phyloP scores from a whole-genome alignment of 2,888 invertebrate genomes.

The Nephrotoma guestfalica region DNA sequence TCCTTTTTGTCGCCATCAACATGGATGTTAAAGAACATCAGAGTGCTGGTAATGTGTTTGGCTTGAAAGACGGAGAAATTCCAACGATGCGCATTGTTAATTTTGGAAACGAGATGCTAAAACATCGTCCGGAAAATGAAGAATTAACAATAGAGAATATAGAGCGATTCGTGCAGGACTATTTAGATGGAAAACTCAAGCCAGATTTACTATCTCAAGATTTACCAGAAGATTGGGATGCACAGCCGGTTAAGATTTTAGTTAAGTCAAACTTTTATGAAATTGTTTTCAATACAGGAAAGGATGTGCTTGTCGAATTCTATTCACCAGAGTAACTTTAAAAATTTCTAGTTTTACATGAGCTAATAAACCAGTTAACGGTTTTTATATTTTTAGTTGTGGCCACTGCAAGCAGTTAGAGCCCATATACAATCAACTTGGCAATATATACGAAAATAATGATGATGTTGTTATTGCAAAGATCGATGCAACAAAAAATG shows the following conservation, averaged over 20 bases:
- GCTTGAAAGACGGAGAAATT: background rate
- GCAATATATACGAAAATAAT: background rate
- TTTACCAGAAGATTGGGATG: background rate
- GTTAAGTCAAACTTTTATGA: background rate
- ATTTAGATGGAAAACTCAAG: background rate
- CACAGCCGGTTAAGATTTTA: background rate
- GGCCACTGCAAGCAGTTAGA: background rate
- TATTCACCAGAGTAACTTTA: background rate
- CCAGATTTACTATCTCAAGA: background rate
- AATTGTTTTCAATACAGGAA: background rate
- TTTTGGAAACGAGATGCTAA: background rate
- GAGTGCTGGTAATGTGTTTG: background rate
- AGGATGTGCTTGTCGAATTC: background rate
- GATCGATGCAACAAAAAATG: background rate
- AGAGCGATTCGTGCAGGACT: background rate
- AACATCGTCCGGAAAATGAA: background rate
- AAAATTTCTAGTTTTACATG: background rate
- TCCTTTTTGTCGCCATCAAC: background rate
- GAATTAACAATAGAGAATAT: background rate
- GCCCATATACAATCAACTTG: background rate
- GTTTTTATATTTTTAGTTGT: background rate
- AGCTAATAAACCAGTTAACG: background rate
- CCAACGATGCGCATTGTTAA: background rate
- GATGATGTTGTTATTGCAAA: background rate
- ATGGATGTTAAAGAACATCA: background rate